Percentiles rank a stretch among this genome's conserved stretches.
phyloP scores from a whole-genome alignment of 2,113 vertebrate genomes.

The Dipodomys stephensi region DNA sequence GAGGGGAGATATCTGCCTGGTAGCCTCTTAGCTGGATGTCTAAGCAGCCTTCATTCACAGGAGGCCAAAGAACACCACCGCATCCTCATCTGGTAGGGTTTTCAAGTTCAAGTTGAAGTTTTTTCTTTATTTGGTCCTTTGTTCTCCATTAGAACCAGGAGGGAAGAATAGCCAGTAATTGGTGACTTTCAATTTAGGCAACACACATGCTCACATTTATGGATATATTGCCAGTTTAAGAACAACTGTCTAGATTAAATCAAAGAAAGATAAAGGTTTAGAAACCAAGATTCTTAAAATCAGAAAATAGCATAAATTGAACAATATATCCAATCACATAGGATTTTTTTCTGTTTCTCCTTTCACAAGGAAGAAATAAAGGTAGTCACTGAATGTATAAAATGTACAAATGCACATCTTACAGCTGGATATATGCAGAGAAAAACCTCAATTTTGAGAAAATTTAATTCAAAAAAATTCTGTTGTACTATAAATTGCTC shows the following conservation, averaged over 20 bases:
- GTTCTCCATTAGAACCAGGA: background rate
- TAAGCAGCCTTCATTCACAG: background rate
- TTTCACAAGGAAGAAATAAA: constrained; percentile 11
- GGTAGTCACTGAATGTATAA: background rate
- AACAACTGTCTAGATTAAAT: background rate
- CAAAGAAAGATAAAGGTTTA: background rate
- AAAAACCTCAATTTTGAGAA: background rate
- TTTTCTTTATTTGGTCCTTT: background rate
- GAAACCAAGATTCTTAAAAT: constrained; percentile 2
- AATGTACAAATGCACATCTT: background rate
- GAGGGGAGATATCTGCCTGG: background rate
- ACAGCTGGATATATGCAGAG: background rate
- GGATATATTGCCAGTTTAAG: background rate
- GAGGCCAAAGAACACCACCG: rapidly evolving
- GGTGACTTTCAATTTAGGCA: background rate
- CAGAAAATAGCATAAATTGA: background rate
- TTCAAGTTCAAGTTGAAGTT: background rate
- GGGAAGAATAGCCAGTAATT: background rate
- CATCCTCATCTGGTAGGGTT: background rate
- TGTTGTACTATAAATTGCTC: background rate
- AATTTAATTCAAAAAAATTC: background rate
- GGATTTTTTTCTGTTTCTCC: background rate
- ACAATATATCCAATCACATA: background rate
- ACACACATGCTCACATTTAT: background rate
- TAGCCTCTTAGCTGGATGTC: background rate